Conservation (phyloP, 37 sponge, comb jelly and placozoan species). For the Mnemiopsis leidyi region DNA sequence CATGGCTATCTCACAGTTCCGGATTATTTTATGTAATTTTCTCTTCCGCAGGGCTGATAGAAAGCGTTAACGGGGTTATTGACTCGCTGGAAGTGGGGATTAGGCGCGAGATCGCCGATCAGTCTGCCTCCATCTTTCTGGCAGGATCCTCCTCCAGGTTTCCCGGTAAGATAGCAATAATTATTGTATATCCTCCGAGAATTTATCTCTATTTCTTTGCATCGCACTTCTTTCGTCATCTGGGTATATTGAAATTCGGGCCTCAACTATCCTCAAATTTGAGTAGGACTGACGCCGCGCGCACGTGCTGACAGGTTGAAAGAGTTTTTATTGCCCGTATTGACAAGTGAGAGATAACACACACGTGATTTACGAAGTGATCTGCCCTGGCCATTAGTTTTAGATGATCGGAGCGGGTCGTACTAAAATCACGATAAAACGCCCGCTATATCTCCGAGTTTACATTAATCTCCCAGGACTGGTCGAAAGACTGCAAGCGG, state of each 20-base stretch:
- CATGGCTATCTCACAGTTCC: background rate
- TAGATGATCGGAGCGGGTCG: background rate
- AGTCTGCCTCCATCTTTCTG: background rate
- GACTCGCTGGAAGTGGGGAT: background rate
- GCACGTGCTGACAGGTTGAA: background rate
- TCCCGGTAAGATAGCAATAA: background rate
- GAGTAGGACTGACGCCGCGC: background rate
- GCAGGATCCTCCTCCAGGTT: constrained; percentile 1
- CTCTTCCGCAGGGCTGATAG: background rate
- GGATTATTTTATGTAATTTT: background rate
- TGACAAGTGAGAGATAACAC: background rate
- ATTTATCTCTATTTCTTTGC: background rate
- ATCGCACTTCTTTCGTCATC: too few species aligned
- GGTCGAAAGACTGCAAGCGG: background rate
- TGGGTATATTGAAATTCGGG: too few species aligned
- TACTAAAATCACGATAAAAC: background rate
- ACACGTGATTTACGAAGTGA: background rate
- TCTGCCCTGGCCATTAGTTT: background rate
- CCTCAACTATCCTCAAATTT: background rate
- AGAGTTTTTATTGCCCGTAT: background rate
- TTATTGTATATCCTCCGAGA: background rate
- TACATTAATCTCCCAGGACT: background rate
- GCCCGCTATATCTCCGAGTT: background rate
- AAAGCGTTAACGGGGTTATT: background rate
- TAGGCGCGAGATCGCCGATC: background rate